Evolutionary conservation across 2,797 vertebrate species (phyloP), one percentile per base, ranked within the genome.

Genomic region (Perodicticus potto): DNA sequence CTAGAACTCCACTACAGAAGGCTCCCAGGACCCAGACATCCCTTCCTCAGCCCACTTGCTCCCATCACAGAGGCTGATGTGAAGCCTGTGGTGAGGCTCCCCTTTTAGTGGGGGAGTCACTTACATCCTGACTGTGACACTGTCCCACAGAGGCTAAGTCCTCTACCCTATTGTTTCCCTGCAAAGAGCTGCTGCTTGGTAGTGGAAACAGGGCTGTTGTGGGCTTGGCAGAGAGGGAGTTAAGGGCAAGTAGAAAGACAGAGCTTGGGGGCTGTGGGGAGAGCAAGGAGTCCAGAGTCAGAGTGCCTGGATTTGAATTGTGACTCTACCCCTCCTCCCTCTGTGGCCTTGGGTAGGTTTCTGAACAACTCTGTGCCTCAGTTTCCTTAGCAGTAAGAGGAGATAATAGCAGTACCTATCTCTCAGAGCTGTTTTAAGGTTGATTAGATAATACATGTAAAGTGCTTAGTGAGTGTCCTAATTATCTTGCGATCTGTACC

Each of bases 111-210:
- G 69, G 25, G 55, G 12, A 27, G 73, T 34, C 37, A 37, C 5
- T 86, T 55, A 80, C 19, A 22, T 76, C 73, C 49, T 37, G 83
- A 27, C 74, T n/a, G 27, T 16, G 89, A 76, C 40, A 16, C 1
- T 12, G 49, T 85, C 49, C 73, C 76, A 5, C 3, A n/a, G 73
- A 92, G 80, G 20, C 92, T 0, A 19, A 65, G 53, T 49, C 57
- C 89, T 59, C 81, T 74, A 45, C 57, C 34, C 34, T 45, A 22
- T 49, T 4, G 3, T 49, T 89, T 73, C 81, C 87, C 82, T 37
- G 20, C 70, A 72, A 69, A 69, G 49, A 94, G 69, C 65, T 12
- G 27, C 63, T 40, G 67, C 57, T 84, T 80, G 53, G 87, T 23
- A 87, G 40, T 17, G 57, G 29, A 74, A 81, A 32, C 55, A 43